These are phyloP conservation scores for Scaptomyza reducta DNA, from an alignment of 2,888 invertebrate species.

Conservation along the genomic window DNA sequence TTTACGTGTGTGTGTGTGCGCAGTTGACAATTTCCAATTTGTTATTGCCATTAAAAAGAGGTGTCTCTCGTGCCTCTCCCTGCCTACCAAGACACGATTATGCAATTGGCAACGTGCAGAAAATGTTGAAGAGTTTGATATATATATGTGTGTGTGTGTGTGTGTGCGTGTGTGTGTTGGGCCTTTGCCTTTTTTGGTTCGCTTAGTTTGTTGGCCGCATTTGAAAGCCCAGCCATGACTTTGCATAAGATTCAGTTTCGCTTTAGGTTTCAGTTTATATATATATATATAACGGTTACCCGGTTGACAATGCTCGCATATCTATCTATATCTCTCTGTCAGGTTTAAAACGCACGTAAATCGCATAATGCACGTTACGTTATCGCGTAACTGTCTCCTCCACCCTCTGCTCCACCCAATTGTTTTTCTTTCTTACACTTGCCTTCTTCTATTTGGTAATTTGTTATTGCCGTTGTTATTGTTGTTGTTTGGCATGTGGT, in stretches of 20 bases:
- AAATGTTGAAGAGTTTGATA: slow-evolving; percentile 57
- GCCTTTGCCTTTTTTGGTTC: slow-evolving; percentile 49
- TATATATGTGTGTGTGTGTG: background rate
- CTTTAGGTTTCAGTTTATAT: slow-evolving; percentile 18
- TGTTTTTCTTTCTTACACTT: slow-evolving; percentile 18
- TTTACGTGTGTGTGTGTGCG: slow-evolving; percentile 17
- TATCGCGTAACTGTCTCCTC: slow-evolving; percentile 48
- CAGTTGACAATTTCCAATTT: slow-evolving; percentile 75
- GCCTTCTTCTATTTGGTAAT: slow-evolving; percentile 44
- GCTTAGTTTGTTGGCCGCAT: slow-evolving; percentile 51
- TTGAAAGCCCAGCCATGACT: slow-evolving; percentile 72
- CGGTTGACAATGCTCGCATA: slow-evolving; percentile 53
- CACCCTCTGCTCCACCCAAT: background rate
- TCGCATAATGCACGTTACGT: slow-evolving; percentile 71
- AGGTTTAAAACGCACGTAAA: slow-evolving; percentile 61
- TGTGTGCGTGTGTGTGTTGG: slow-evolving; percentile 23
- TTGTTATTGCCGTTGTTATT: slow-evolving; percentile 24
- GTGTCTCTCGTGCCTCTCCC: slow-evolving; percentile 51
- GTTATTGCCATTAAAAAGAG: slow-evolving; percentile 59
- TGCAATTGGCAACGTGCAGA: slow-evolving; percentile 78
- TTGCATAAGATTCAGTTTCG: slow-evolving; percentile 74
- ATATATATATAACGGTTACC: slow-evolving; percentile 23
- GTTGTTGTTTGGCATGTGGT: slow-evolving; percentile 31
- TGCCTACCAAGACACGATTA: slow-evolving; percentile 38
- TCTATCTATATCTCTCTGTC: slow-evolving; percentile 30